These are phyloP conservation scores for Columbina picui DNA, from an alignment of 2,113 vertebrate genomes.

Conservation along the genomic window DNA sequence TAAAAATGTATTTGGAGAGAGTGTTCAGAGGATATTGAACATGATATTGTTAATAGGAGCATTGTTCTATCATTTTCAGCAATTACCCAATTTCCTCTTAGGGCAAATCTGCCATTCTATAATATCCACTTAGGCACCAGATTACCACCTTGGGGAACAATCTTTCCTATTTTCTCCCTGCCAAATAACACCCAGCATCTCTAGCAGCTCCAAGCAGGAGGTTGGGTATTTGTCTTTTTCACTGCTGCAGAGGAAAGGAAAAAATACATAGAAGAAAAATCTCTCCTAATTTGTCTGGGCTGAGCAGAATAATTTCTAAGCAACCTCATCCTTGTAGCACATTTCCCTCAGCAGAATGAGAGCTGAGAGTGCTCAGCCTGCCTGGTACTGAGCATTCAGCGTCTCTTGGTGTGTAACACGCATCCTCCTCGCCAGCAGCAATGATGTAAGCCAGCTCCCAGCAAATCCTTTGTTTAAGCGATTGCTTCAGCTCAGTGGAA, in stretches of 20 bases:
- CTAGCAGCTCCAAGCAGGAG: neutral
- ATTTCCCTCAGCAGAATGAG: neutral
- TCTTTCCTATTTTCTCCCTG: neutral
- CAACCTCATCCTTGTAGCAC: neutral
- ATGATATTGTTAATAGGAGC: neutral
- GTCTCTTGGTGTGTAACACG: neutral
- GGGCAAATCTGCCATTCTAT: constrained; percentile 13
- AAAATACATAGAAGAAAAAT: neutral
- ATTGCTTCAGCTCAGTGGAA: neutral
- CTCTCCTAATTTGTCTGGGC: neutral
- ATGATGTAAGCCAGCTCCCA: constrained; percentile 63
- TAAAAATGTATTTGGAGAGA: constrained; percentile 31
- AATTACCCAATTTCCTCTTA: neutral
- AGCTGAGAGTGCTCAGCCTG: neutral
- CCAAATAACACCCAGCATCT: neutral
- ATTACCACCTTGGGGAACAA: neutral
- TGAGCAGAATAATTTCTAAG: neutral
- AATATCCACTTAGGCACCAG: neutral
- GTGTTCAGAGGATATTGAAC: neutral
- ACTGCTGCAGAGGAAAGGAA: neutral
- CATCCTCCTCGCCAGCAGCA: neutral
- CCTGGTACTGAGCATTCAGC: neutral
- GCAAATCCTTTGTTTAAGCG: constrained; percentile 70
- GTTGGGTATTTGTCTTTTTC: neutral
- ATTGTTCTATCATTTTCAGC: neutral